phyloP scores from a whole-genome alignment of 2,113 vertebrate genomes.

The Hippolais icterina region DNA sequence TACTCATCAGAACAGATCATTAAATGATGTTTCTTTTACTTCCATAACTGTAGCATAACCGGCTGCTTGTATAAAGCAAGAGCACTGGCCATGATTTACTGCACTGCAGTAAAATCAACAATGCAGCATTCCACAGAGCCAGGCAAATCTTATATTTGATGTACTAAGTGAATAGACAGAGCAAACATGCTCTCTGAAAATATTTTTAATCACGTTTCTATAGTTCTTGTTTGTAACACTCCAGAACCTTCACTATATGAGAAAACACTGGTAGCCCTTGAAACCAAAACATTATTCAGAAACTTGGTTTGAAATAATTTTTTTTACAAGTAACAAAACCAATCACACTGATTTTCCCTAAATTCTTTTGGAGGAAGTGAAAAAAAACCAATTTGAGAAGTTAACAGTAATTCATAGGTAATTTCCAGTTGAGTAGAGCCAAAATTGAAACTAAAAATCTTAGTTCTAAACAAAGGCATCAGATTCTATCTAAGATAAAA shows the following conservation, averaged over 20 bases:
- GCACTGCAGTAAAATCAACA: slow-evolving; percentile 47
- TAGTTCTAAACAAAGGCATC: background rate
- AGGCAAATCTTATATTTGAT: background rate
- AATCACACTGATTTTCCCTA: background rate
- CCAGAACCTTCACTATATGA: background rate
- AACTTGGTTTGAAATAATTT: background rate
- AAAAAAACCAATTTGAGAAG: background rate
- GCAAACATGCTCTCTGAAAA: background rate
- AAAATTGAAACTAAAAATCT: background rate
- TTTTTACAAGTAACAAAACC: background rate
- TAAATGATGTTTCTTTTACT: background rate
- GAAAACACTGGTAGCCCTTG: background rate
- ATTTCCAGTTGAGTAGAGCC: background rate
- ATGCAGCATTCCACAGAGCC: background rate
- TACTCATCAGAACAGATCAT: background rate
- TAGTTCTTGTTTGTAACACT: background rate
- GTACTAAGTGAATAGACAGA: background rate
- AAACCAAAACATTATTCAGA: background rate
- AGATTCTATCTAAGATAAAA: background rate
- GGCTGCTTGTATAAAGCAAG: background rate
- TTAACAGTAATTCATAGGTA: background rate
- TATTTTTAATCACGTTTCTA: background rate
- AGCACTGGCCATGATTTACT: background rate
- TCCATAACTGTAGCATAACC: background rate
- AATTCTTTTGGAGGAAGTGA: background rate